These are phyloP conservation scores for Dione juno DNA, from an alignment of 2,888 invertebrate genomes.

Conservation along the genomic window DNA sequence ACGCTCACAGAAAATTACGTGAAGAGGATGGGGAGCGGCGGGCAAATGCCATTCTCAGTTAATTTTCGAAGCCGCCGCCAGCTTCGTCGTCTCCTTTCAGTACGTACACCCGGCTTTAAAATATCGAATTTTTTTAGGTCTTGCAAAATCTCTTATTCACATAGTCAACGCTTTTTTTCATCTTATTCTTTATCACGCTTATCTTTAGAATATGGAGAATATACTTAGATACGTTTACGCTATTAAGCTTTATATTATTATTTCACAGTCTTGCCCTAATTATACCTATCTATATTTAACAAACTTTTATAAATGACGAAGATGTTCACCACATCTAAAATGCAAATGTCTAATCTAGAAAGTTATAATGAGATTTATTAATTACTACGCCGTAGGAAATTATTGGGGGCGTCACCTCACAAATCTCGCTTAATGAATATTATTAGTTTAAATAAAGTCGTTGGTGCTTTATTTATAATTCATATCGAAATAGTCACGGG, in stretches of 20 bases:
- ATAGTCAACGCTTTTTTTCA: constrained; percentile 33
- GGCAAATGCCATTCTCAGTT: constrained; percentile 77
- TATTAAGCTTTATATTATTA: no score
- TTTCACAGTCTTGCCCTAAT: no score
- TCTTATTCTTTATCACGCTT: constrained; percentile 32
- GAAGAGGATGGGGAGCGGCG: constrained; percentile 57
- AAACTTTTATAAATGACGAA: no score
- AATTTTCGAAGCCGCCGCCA: constrained; percentile 75
- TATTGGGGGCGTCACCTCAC: constrained; percentile 55
- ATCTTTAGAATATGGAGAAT: not conserved
- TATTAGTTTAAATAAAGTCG: constrained; percentile 64
- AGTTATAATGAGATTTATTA: constrained; percentile 42
- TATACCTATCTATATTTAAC: no score
- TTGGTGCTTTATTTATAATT: constrained; percentile 64
- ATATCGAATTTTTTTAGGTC: constrained; percentile 59
- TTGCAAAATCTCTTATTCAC: constrained; percentile 37
- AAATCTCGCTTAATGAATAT: constrained; percentile 65
- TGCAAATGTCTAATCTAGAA: constrained; percentile 25
- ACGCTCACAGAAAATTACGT: constrained; percentile 45
- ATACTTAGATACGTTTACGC: no score
- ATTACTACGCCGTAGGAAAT: constrained; percentile 38
- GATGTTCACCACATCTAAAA: not conserved
- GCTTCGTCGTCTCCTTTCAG: constrained; percentile 64
- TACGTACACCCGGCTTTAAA: constrained; percentile 58
- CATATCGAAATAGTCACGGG: constrained; percentile 53